These are phyloP conservation scores for Drosophila kepulauana DNA, from an alignment of 1,140 invertebrate species.

Conservation along the genomic window DNA sequence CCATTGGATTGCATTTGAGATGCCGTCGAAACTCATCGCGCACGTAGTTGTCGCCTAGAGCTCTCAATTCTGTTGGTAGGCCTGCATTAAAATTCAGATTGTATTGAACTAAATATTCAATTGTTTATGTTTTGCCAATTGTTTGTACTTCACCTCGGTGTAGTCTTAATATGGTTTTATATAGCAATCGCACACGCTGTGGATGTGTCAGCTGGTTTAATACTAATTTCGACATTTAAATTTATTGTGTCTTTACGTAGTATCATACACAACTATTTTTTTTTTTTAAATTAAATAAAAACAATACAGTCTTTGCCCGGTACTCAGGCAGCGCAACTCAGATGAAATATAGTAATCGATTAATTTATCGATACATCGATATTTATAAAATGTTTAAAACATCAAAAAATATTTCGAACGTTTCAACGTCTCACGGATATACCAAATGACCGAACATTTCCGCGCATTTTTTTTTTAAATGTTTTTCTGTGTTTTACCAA, in stretches of 20 bases:
- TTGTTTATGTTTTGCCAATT: neutral
- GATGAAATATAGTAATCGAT: no score
- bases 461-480: no score
- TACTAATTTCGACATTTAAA: conserved; percentile 67
- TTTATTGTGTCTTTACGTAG: neutral
- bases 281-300: conserved; percentile 3
- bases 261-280: conserved; percentile 10
- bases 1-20: conserved; percentile 90
- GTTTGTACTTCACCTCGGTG: conserved; percentile 87
- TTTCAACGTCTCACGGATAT: no score
- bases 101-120: neutral
- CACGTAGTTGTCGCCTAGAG: conserved; percentile 94
- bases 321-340: no score
- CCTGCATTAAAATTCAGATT: conserved; percentile 72
- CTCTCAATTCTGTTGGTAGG: conserved; percentile 90
- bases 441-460: no score
- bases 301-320: neutral
- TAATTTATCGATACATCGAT: no score
- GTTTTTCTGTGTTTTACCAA: no score
- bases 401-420: no score
- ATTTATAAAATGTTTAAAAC: no score
- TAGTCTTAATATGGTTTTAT: conserved; percentile 94
- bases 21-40: conserved; percentile 95
- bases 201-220: conserved; percentile 86
- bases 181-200: conserved; percentile 91